Percentiles rank a stretch among this genome's conserved stretches.
These are phyloP conservation scores for Tympanuchus pallidicinctus DNA, from an alignment of 2,113 vertebrate species.

Conservation along the genomic window DNA sequence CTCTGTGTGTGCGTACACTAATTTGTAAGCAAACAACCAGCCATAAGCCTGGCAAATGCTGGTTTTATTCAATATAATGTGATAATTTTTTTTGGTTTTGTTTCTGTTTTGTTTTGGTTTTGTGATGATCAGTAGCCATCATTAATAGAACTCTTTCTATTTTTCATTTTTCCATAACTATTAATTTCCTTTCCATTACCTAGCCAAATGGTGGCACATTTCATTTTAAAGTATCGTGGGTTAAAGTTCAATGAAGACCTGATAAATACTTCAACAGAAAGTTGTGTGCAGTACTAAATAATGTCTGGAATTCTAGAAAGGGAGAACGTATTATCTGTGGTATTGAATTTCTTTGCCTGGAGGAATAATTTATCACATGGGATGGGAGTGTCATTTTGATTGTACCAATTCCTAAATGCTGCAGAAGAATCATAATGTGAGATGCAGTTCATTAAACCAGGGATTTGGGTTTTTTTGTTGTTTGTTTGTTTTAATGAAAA, in stretches of 20 bases:
- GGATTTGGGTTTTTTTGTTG: background rate
- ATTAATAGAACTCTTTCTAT: background rate
- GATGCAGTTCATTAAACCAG: background rate
- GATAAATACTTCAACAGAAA: background rate
- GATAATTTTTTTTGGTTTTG: no score
- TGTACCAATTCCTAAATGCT: background rate
- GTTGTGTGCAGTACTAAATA: background rate
- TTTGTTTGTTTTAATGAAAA: background rate
- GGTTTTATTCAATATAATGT: background rate
- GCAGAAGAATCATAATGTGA: background rate
- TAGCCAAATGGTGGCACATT: background rate
- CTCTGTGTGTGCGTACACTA: accelerated
- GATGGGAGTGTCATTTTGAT: background rate
- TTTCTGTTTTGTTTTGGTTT: background rate
- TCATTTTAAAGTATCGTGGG: background rate
- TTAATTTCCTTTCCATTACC: background rate
- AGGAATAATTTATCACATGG: background rate
- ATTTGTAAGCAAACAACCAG: background rate
- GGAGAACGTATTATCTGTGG: background rate
- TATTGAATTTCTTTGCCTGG: background rate
- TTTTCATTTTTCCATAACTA: background rate
- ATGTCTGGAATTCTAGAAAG: background rate
- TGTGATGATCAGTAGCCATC: background rate
- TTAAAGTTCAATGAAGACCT: background rate
- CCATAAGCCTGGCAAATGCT: background rate